phyloP scores from a whole-genome alignment of 2,113 vertebrate genomes.

The Hipposideros armiger region DNA sequence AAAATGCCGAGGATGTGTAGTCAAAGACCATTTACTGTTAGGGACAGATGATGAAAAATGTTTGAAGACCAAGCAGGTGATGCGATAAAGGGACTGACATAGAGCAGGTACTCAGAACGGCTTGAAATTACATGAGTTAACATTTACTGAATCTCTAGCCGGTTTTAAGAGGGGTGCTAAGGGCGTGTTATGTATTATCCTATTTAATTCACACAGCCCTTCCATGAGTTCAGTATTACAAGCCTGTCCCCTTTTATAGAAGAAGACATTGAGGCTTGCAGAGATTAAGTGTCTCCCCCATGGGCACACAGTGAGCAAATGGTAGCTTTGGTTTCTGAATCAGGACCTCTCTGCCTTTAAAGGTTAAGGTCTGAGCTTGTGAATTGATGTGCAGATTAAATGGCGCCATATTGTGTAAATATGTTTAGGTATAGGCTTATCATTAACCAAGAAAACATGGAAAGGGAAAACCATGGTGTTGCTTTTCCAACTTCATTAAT shows the following conservation, averaged over 20 bases:
- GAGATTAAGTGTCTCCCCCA: neutral
- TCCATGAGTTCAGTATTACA: neutral
- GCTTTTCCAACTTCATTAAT: neutral
- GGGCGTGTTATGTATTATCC: neutral
- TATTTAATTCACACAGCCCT: neutral
- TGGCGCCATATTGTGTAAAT: neutral
- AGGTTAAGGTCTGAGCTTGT: neutral
- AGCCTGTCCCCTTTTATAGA: neutral
- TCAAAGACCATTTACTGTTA: neutral
- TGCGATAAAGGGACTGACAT: neutral
- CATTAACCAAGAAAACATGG: neutral
- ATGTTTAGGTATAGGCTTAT: neutral
- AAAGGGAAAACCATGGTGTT: neutral
- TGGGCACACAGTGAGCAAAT: neutral
- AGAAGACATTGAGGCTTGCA: neutral
- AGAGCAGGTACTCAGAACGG: neutral
- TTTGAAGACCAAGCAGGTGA: neutral
- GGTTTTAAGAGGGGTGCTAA: neutral
- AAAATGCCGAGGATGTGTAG: neutral
- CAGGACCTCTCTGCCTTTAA: neutral
- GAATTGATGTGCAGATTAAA: neutral
- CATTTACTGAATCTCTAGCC: neutral
- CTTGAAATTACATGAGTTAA: neutral
- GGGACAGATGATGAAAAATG: neutral
- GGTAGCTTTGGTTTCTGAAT: neutral